These are phyloP conservation scores for Psittacula echo DNA, from an alignment of 2,797 vertebrate species.

Conservation along the genomic window DNA sequence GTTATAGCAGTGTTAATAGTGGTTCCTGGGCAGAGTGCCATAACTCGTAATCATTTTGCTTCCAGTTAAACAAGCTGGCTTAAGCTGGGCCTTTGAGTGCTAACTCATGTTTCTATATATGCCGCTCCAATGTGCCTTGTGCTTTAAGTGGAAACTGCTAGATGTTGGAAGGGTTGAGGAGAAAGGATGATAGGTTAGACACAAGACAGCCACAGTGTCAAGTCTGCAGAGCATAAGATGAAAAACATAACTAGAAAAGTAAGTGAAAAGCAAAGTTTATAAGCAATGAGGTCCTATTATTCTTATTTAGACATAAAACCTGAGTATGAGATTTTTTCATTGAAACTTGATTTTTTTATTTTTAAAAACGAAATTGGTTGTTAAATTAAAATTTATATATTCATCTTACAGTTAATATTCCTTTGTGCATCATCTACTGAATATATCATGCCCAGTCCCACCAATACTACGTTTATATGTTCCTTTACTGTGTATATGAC, in stretches of 20 bases:
- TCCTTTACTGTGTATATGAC: not conserved
- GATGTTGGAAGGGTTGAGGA: not conserved
- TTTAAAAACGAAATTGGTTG: not conserved
- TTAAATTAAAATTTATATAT: not conserved
- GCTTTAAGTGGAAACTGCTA: not conserved
- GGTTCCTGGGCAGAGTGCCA: not conserved
- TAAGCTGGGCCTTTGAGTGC: not conserved
- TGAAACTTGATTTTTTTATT: not conserved
- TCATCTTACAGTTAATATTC: not conserved
- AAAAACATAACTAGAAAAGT: not conserved
- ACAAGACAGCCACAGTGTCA: not conserved
- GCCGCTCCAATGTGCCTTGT: not conserved
- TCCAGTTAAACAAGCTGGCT: not conserved
- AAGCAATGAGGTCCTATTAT: not conserved
- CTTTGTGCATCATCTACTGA: not conserved
- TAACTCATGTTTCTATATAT: not conserved
- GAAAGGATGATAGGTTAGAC: not conserved
- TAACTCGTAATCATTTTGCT: not conserved
- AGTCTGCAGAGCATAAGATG: not conserved
- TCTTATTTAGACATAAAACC: not conserved
- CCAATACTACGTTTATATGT: not conserved
- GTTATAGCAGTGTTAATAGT: not conserved
- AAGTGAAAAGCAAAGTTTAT: not conserved
- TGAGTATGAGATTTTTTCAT: not conserved
- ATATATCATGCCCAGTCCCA: not conserved